Evolutionary conservation across 2,113 vertebrate species (phyloP).

Genomic region (Sorex fumeus): DNA sequence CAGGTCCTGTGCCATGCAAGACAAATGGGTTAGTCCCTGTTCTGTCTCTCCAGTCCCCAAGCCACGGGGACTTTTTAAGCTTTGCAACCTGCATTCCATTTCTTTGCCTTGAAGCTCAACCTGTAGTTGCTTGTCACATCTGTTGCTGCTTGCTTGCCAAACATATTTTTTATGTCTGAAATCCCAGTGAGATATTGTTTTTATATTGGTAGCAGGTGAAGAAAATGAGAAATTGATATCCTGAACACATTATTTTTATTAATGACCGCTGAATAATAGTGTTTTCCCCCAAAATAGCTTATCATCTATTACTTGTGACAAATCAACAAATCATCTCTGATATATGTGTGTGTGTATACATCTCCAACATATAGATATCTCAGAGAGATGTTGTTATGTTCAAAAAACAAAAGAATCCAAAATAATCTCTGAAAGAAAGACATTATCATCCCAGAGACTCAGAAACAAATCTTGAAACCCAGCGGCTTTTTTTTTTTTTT

Average conservation of each 20-base stretch:
- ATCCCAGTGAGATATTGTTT: slow-evolving; percentile 23
- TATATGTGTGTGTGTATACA: neutral
- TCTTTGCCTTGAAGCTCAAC: slow-evolving; percentile 13
- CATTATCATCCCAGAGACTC: too few relatives aligned
- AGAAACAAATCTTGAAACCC: too few relatives aligned
- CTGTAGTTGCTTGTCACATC: neutral
- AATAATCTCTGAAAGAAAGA: slow-evolving; percentile 11
- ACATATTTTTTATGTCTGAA: neutral
- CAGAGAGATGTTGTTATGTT: neutral
- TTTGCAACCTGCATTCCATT: neutral
- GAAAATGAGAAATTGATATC: slow-evolving; percentile 43
- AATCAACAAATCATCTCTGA: slow-evolving; percentile 17
- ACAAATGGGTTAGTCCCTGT: too few relatives aligned
- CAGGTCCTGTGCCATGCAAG: too few relatives aligned
- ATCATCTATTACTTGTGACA: neutral
- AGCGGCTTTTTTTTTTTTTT: too few relatives aligned
- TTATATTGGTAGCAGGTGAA: slow-evolving; percentile 6
- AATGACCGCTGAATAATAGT: neutral
- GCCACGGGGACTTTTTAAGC: neutral
- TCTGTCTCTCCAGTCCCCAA: too few relatives aligned
- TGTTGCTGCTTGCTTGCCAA: neutral
- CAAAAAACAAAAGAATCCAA: slow-evolving; percentile 29
- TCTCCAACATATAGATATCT: too few relatives aligned
- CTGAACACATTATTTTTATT: neutral
- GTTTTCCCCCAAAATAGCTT: neutral